These are phyloP conservation scores for Embidobia sp. DNA, from an alignment of 2,888 invertebrate species.

Conservation along the genomic window DNA sequence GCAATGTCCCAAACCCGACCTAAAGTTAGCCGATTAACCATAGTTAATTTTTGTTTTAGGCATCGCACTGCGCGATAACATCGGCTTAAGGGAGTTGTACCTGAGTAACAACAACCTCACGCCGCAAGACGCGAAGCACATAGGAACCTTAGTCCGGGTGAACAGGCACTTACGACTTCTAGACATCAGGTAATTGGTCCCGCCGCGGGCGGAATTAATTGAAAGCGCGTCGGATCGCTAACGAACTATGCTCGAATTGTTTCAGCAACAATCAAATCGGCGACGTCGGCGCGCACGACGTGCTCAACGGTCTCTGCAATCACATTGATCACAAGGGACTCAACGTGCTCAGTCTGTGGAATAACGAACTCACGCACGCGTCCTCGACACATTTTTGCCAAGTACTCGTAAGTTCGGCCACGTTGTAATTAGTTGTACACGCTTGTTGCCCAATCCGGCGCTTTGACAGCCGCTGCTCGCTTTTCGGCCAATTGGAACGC, in stretches of 20 bases:
- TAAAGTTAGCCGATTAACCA: no score
- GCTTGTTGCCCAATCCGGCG: no score
- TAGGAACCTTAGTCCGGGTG: conserved; percentile 88
- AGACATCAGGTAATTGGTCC: conserved; percentile 93
- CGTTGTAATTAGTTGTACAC: no score
- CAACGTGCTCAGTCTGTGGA: conserved; percentile 91
- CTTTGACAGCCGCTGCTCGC: no score
- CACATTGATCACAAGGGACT: conserved; percentile 84
- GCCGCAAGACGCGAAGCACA: conserved; percentile 88
- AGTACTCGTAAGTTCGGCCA: conserved; percentile 84
- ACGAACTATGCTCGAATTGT: conserved; percentile 16
- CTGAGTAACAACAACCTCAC: conserved; percentile 90
- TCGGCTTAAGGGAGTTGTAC: conserved; percentile 89
- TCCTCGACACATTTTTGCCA: conserved; percentile 86
- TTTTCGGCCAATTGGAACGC: no score
- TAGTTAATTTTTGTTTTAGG: conserved; percentile 83
- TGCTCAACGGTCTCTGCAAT: conserved; percentile 87
- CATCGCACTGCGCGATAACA: conserved; percentile 90
- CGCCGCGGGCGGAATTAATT: conserved; percentile 9
- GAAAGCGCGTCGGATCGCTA: background rate
- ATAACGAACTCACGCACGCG: conserved; percentile 90
- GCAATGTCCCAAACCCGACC: no score
- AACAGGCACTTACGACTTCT: conserved; percentile 90
- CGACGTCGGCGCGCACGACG: conserved; percentile 88
- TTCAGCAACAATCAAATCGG: conserved; percentile 83